Conservation (phyloP, 2,797 vertebrate genomes). For the Tarsius wallacei region DNA sequence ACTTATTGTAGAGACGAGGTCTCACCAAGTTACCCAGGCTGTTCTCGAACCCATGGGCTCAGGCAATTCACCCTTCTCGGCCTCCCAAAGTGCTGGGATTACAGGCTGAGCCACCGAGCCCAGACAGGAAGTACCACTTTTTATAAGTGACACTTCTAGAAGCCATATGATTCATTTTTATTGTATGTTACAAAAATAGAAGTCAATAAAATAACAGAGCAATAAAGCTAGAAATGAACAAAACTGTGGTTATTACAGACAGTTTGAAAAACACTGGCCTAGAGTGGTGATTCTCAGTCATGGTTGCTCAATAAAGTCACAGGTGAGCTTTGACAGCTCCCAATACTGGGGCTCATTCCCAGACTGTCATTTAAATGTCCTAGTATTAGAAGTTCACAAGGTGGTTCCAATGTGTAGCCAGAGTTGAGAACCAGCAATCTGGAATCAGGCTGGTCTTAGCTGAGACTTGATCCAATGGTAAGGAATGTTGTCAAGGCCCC, state of each 20-base stretch:
- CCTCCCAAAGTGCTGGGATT: no score
- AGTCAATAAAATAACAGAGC: not conserved
- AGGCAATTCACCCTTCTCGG: no score
- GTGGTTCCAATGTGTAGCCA: not conserved
- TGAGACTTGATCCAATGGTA: not conserved
- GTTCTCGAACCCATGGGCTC: no score
- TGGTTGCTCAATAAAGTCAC: not conserved
- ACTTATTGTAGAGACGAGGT: no score
- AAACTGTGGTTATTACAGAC: not conserved
- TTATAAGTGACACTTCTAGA: not conserved
- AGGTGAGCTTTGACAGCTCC: not conserved
- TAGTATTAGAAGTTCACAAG: not conserved
- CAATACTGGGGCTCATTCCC: not conserved
- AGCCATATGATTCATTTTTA: not conserved
- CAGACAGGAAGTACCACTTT: not conserved
- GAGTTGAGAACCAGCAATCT: not conserved
- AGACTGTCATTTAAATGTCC: not conserved
- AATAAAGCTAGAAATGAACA: not conserved
- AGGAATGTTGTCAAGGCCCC: not conserved
- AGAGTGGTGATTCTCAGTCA: not conserved
- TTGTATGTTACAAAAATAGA: not conserved
- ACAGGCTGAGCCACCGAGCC: no score
- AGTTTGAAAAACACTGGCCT: not conserved
- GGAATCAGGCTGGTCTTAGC: not conserved
- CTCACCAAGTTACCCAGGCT: no score